Evolutionary conservation across 2,113 vertebrate species (phyloP).

Genomic region (Tinamus guttatus): DNA sequence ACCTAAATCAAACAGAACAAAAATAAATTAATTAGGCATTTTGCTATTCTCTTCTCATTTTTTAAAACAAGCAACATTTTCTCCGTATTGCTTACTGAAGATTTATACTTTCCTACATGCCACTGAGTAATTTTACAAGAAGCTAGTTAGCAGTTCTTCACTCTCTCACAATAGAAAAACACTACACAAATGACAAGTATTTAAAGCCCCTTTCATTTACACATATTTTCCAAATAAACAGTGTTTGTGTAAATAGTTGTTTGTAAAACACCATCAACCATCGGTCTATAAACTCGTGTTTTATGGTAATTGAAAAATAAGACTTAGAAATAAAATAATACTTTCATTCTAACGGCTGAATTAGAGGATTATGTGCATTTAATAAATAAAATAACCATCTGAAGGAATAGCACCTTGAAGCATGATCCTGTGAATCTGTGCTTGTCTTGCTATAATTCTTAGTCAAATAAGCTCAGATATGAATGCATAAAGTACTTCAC

Average conservation of each 20-base stretch:
- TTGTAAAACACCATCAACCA: neutral
- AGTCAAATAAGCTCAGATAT: neutral
- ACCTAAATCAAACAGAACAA: constrained; percentile 76
- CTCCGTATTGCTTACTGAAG: neutral
- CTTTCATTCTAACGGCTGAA: neutral
- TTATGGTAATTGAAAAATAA: neutral
- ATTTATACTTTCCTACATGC: neutral
- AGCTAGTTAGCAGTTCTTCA: neutral
- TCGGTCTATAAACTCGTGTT: neutral
- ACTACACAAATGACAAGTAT: neutral
- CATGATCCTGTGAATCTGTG: neutral
- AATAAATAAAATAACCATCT: neutral
- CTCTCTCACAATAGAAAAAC: neutral
- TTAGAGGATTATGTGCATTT: neutral
- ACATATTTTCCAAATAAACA: neutral
- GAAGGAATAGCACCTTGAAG: neutral
- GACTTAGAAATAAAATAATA: neutral
- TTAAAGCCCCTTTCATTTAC: neutral
- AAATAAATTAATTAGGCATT: neutral
- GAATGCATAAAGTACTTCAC: neutral
- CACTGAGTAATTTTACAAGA: neutral
- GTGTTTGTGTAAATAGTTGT: neutral
- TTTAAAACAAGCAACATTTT: neutral
- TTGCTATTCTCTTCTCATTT: neutral
- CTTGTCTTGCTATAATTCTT: neutral